A percentile compares a stretch with the other conserved stretches of the same genome.
Conservation (phyloP, 2,797 vertebrate genomes). For the Rhabdomys pumilio region DNA sequence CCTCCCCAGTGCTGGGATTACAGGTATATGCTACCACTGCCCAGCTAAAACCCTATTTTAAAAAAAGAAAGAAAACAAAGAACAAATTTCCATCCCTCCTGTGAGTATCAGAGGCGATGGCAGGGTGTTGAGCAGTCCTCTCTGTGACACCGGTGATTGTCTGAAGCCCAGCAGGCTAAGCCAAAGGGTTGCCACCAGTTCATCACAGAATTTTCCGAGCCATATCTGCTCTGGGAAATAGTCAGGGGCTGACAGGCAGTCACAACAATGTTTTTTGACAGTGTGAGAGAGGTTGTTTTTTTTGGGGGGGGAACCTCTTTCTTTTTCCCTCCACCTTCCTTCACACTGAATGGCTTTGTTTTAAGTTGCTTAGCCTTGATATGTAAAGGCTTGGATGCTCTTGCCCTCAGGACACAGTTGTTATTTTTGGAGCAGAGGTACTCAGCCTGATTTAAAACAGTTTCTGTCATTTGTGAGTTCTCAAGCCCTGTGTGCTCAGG, state of each 20-base stretch:
- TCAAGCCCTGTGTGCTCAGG: conserved; percentile 9
- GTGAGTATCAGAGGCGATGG: neutral
- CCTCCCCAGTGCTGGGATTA: neutral
- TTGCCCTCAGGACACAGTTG: conserved; percentile 61
- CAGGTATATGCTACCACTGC: neutral
- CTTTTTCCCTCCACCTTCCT: neutral
- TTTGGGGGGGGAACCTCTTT: neutral
- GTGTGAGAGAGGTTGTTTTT: conserved; percentile 72
- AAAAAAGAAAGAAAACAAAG: neutral
- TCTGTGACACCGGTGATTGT: neutral
- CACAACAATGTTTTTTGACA: conserved; percentile 49
- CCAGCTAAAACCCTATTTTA: neutral
- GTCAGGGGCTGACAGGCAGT: conserved; percentile 13
- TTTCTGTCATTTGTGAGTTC: conserved; percentile 76
- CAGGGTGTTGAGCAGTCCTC: neutral
- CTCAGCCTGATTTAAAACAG: conserved; percentile 86
- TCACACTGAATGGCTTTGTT: conserved; percentile 78
- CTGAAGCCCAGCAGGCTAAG: neutral
- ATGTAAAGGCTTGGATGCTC: conserved; percentile 56
- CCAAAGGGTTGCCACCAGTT: conserved; percentile 61
- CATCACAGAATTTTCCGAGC: conserved; percentile 75
- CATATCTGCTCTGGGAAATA: neutral
- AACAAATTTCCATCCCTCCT: neutral
- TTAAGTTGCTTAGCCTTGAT: conserved; percentile 69
- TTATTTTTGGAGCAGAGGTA: conserved; percentile 87